Evolutionary conservation across 1,140 invertebrate genomes (phyloP).

Genomic region (Diabrotica virgifera): DNA sequence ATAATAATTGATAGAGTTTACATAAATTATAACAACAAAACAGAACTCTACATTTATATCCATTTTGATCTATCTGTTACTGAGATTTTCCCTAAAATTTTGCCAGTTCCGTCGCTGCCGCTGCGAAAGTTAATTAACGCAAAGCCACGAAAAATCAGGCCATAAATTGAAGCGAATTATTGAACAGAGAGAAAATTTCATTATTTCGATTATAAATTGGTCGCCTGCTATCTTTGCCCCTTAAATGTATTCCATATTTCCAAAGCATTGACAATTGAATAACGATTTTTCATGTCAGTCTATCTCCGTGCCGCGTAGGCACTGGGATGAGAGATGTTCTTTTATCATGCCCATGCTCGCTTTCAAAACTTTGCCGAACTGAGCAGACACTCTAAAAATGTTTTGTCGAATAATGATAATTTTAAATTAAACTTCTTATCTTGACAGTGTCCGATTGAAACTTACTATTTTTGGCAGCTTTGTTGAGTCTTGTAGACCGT

Average conservation of each 20-base stretch:
- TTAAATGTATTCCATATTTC: constrained; percentile 15
- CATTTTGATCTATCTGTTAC: no score
- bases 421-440: constrained; percentile 25
- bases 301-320: constrained; percentile 6
- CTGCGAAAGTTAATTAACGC: neutral
- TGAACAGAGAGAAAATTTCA: constrained; percentile 8
- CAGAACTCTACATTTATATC: no score
- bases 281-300: constrained; percentile 31
- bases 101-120: neutral
- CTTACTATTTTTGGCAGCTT: neutral
- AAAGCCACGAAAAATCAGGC: constrained; percentile 1
- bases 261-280: constrained; percentile 25
- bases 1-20: no score
- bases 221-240: constrained; percentile 5
- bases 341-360: constrained; percentile 24
- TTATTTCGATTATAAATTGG: constrained; percentile 10
- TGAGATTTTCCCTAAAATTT: neutral
- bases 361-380: constrained; percentile 22
- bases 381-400: constrained; percentile 24
- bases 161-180: neutral
- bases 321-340: constrained; percentile 22
- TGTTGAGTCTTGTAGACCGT: neutral
- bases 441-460: constrained; percentile 13
- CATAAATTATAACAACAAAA: no score
- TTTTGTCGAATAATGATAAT: constrained; percentile 25